Conservation (phyloP, 2,113 vertebrate genomes). For the Misgurnus mizolepis region DNA sequence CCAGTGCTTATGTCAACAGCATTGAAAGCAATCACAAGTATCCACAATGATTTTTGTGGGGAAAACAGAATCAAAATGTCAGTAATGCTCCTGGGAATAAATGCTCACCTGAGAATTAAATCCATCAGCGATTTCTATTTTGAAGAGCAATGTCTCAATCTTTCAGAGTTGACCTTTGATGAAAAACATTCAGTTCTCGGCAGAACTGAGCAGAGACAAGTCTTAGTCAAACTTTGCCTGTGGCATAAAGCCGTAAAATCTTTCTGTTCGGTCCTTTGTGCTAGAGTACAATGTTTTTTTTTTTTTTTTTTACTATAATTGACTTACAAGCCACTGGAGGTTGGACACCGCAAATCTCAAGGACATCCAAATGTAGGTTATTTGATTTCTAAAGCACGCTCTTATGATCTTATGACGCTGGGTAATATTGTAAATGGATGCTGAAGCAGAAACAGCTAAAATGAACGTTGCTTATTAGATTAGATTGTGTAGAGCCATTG, state of each 20-base stretch:
- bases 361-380: neutral
- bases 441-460: neutral
- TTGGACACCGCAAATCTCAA: neutral
- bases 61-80: conserved; percentile 16
- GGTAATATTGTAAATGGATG: neutral
- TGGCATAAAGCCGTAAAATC: neutral
- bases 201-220: neutral
- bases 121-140: neutral
- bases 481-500: neutral
- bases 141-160: neutral
- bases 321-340: neutral
- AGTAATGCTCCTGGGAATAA: conserved; percentile 14
- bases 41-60: neutral
- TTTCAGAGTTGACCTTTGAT: conserved; percentile 54
- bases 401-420: neutral
- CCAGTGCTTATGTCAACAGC: conserved; percentile 14
- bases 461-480: neutral
- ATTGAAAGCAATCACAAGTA: conserved; percentile 9
- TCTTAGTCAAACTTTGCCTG: conserved; percentile 48
- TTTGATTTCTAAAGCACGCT: neutral
- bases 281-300: neutral
- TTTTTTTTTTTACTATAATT: neutral
- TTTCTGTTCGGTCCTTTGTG: neutral
- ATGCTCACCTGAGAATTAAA: neutral
- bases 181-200: neutral